Evolutionary conservation across 2,888 invertebrate genomes (phyloP).

Genomic region (Drosophila subsilvestris): DNA sequence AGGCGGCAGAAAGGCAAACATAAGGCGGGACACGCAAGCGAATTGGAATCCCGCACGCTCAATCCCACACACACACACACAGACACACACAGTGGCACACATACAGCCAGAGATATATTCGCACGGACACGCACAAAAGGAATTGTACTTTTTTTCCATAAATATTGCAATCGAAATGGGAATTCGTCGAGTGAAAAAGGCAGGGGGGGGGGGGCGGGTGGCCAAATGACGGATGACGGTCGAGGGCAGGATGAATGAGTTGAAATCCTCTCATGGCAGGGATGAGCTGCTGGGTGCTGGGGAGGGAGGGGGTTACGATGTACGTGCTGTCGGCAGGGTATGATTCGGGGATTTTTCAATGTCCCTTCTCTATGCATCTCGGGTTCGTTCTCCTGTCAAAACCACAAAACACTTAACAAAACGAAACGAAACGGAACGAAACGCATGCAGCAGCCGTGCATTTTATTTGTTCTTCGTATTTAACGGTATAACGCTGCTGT

Average conservation of each 20-base stretch:
- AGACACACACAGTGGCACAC: neutral
- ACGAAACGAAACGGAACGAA: constrained; percentile 3
- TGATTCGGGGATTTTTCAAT: constrained; percentile 23
- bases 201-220: constrained; percentile 10
- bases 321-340: constrained; percentile 21
- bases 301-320: neutral
- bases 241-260: constrained; percentile 22
- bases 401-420: constrained; percentile 31
- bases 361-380: constrained; percentile 18
- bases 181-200: neutral
- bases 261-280: neutral
- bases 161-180: constrained; percentile 17
- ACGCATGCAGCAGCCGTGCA: constrained; percentile 31
- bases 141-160: constrained; percentile 25
- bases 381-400: constrained; percentile 32
- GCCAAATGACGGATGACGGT: constrained; percentile 1
- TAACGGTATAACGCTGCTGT: neutral
- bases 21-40: constrained; percentile 35
- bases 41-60: constrained; percentile 19
- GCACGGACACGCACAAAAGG: constrained; percentile 23
- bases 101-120: neutral
- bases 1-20: constrained; percentile 61
- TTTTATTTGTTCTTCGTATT: constrained; percentile 27
- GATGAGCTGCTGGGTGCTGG: neutral
- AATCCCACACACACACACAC: constrained; percentile 5